These are phyloP conservation scores for Elmis aenea DNA, from an alignment of 2,888 invertebrate genomes.

Conservation along the genomic window DNA sequence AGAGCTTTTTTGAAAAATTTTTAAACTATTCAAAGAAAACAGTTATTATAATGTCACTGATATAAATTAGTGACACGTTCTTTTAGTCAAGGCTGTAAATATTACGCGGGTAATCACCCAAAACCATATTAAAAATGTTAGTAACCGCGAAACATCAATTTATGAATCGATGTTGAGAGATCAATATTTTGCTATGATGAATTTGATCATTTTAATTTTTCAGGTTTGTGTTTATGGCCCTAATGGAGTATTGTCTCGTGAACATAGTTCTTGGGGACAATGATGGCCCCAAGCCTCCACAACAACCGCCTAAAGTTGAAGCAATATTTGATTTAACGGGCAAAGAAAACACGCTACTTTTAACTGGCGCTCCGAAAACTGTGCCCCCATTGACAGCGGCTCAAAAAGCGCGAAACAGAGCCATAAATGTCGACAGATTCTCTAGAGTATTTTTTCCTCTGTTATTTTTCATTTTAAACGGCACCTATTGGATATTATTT, in stretches of 20 bases:
- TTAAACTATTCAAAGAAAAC: too few species aligned
- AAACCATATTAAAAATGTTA: too few species aligned
- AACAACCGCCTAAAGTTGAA: conserved; percentile 50
- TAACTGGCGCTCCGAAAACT: conserved; percentile 36
- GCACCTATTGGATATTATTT: conserved; percentile 69
- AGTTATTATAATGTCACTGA: too few species aligned
- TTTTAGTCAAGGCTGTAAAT: too few species aligned
- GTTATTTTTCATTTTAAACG: conserved; percentile 62
- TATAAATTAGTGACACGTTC: too few species aligned
- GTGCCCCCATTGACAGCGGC: conserved; percentile 51
- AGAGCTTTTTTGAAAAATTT: too few species aligned
- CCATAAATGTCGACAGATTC: conserved; percentile 66
- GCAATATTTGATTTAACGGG: conserved; percentile 52
- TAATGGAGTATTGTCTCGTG: conserved; percentile 89
- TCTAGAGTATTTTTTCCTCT: conserved; percentile 68
- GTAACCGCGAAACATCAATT: too few species aligned
- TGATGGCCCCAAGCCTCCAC: conserved; percentile 55
- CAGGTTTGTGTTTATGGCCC: conserved; percentile 87
- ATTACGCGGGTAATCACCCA: too few species aligned
- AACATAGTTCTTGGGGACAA: conserved; percentile 78
- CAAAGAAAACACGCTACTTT: conserved; percentile 46
- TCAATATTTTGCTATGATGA: too few species aligned
- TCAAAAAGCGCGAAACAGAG: conserved; percentile 58
- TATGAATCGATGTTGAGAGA: too few species aligned
- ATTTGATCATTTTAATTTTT: too few species aligned